A percentile compares a stretch with the other conserved stretches of the same genome.
Conservation (phyloP, 2,888 invertebrate genomes). For the Ischnura elegans region DNA sequence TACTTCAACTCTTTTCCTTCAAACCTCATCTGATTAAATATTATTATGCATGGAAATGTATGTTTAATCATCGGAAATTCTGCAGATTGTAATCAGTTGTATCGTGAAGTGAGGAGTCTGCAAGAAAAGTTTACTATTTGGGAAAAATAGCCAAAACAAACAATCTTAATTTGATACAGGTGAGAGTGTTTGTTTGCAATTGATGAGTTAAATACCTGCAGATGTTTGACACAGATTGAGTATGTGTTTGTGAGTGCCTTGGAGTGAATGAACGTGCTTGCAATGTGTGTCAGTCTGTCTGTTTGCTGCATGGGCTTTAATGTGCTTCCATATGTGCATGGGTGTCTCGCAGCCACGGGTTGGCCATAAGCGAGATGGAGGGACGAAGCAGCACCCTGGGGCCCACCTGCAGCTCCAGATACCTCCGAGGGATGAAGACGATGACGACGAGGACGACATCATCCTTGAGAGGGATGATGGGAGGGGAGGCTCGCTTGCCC, state of each 20-base stretch:
- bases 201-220: no score
- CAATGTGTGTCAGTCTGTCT: not conserved
- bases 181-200: no score
- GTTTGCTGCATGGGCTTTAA: not conserved
- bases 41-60: no score
- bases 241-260: not conserved
- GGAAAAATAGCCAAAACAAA: no score
- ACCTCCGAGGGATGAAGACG: constrained; percentile 6
- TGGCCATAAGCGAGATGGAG: constrained; percentile 44
- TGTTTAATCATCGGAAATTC: no score
- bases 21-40: no score
- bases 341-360: constrained; percentile 53
- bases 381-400: constrained; percentile 9
- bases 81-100: no score
- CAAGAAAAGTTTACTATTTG: no score
- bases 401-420: constrained; percentile 11
- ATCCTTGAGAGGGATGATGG: constrained; percentile 67
- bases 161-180: no score
- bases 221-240: no score
- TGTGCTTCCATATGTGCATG: constrained; percentile 42
- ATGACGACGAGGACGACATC: constrained; percentile 3
- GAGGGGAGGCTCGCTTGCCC: constrained; percentile 75
- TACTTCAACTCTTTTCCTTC: no score
- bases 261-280: not conserved
- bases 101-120: no score